Evolutionary conservation across 2,888 invertebrate genomes (phyloP).

Genomic region (Sycophila texana): DNA sequence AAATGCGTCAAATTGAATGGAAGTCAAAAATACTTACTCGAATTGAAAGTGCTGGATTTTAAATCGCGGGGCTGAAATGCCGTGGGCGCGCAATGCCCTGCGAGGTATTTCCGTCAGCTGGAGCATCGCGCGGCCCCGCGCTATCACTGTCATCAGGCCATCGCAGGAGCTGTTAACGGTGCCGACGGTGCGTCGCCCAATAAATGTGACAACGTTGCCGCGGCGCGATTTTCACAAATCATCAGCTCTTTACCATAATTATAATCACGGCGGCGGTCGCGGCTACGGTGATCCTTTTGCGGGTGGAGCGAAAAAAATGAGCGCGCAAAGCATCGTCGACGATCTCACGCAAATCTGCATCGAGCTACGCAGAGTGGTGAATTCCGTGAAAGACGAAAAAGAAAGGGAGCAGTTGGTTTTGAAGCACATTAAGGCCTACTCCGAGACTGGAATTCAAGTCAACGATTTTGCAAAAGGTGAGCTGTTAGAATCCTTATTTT

Average conservation of each 20-base stretch:
- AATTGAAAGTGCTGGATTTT: too few relatives aligned
- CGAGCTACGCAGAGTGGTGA: conserved; percentile 77
- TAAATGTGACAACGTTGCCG: conserved; percentile 44
- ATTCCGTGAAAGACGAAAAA: conserved; percentile 69
- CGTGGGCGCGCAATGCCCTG: neutral
- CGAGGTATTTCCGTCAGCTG: neutral
- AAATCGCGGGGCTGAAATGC: neutral
- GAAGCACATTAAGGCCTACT: conserved; percentile 78
- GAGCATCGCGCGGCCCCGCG: neutral
- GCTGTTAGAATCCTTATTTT: conserved; percentile 6
- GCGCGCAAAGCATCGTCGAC: conserved; percentile 65
- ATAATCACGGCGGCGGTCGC: neutral
- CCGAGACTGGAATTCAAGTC: conserved; percentile 60
- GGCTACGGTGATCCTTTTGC: neutral
- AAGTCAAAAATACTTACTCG: too few relatives aligned
- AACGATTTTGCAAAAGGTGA: conserved; percentile 72
- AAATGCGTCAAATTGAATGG: too few relatives aligned
- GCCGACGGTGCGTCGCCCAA: neutral
- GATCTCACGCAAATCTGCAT: conserved; percentile 77
- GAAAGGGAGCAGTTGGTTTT: conserved; percentile 77
- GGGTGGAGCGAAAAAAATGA: conserved; percentile 64
- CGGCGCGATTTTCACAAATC: conserved; percentile 20
- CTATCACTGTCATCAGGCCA: neutral
- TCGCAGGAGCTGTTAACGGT: neutral
- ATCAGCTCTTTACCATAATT: neutral